Evolutionary conservation across 2,113 vertebrate species (phyloP).

Genomic region (Gracilinanus agilis): DNA sequence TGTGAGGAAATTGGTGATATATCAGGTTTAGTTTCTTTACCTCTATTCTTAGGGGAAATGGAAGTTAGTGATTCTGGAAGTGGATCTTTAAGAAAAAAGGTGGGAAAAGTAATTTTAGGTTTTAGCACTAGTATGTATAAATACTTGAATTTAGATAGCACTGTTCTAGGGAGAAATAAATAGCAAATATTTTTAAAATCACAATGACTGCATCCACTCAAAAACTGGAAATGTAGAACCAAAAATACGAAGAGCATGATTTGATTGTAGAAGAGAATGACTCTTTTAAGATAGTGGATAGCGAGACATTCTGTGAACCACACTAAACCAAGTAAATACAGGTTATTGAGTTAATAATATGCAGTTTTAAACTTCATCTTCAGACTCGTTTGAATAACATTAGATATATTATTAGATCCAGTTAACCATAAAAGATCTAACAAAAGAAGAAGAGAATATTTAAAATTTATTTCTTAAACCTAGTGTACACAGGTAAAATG

Average conservation of each 20-base stretch:
- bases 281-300: neutral
- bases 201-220: neutral
- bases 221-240: neutral
- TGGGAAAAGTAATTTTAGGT: neutral
- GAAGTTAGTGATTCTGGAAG: conserved; percentile 45
- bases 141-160: conserved; percentile 3
- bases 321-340: neutral
- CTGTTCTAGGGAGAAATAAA: neutral
- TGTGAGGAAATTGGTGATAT: conserved; percentile 4
- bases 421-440: conserved; percentile 32
- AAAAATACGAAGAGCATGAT: neutral
- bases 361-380: conserved; percentile 46
- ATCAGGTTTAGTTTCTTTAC: neutral
- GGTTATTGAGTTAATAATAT: neutral
- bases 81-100: neutral
- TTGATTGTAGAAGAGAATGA: neutral
- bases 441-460: conserved; percentile 13
- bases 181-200: neutral
- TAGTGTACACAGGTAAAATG: conserved; percentile 37
- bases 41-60: conserved; percentile 31
- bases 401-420: conserved; percentile 11
- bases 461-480: conserved; percentile 33
- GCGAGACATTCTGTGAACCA: neutral
- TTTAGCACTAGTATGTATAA: neutral
- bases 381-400: conserved; percentile 2